Conservation (phyloP, 2,797 vertebrate genomes). For the Gallinago nigripennis region DNA sequence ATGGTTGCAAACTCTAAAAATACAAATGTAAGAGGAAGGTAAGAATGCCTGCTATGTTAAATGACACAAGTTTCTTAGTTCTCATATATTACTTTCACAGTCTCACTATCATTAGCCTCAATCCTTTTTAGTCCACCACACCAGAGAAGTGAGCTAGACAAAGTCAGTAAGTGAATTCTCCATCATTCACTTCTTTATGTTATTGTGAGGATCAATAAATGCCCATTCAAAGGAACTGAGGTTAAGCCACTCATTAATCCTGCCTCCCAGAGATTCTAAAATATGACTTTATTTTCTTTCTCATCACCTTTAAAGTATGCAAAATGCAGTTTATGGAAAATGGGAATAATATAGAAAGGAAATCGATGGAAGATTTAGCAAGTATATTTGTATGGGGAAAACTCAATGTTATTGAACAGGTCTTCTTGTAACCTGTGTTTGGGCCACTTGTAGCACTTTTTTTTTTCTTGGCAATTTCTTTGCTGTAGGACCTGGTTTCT, state of each 20-base stretch:
- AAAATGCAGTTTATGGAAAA: neutral
- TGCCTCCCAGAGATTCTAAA: constrained; percentile 54
- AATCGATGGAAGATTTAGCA: neutral
- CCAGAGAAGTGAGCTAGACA: constrained; percentile 52
- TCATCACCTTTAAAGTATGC: constrained; percentile 7
- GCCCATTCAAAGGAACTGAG: constrained; percentile 35
- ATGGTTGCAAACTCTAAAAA: constrained; percentile 19
- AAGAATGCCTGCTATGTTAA: neutral
- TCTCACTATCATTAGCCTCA: constrained; percentile 29
- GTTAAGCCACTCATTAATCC: constrained; percentile 63
- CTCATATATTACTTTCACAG: constrained; percentile 31
- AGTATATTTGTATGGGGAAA: neutral
- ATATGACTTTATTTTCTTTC: constrained; percentile 55
- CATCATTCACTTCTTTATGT: constrained; percentile 55
- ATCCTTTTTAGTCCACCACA: constrained; percentile 60
- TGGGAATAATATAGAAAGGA: neutral
- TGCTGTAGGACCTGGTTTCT: neutral
- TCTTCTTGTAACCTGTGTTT: neutral
- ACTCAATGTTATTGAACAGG: neutral
- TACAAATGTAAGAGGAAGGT: neutral
- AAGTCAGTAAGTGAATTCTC: constrained; percentile 42
- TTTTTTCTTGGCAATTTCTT: neutral
- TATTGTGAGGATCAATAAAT: constrained; percentile 70
- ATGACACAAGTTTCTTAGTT: neutral
- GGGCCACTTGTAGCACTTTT: neutral